Percentiles rank a stretch among this genome's conserved stretches.
These are phyloP conservation scores for Herminia tarsipennalis DNA, from an alignment of 2,888 invertebrate species.

Conservation along the genomic window DNA sequence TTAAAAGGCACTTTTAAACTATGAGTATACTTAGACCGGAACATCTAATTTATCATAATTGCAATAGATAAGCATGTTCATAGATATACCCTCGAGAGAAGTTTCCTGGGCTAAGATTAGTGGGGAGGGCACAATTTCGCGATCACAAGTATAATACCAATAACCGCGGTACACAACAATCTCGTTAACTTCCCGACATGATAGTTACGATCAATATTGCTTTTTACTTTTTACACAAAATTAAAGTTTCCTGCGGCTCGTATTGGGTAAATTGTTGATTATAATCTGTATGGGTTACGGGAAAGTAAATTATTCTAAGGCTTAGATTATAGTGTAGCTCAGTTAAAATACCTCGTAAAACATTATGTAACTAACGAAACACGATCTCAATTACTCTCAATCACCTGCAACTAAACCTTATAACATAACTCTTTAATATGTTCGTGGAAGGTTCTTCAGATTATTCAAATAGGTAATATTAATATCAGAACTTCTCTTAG, in stretches of 20 bases:
- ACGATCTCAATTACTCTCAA: conserved; percentile 31
- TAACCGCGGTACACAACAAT: conserved; percentile 59
- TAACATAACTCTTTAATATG: conserved; percentile 4
- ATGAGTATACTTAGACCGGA: neutral
- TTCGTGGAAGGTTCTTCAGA: neutral
- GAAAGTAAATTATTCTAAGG: conserved; percentile 56
- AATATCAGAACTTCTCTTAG: conserved; percentile 13
- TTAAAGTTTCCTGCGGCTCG: conserved; percentile 56
- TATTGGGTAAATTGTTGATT: conserved; percentile 65
- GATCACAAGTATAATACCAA: conserved; percentile 53
- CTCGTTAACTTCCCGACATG: conserved; percentile 72
- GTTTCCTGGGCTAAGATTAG: conserved; percentile 28
- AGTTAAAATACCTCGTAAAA: conserved; percentile 30
- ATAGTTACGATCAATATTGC: conserved; percentile 71
- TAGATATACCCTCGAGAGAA: conserved; percentile 20
- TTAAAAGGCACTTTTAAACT: neutral
- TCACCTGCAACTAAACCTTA: conserved; percentile 14
- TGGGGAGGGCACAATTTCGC: conserved; percentile 45
- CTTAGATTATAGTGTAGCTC: conserved; percentile 44
- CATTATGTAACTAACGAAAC: conserved; percentile 27
- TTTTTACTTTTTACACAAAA: conserved; percentile 62
- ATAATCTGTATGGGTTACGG: conserved; percentile 55
- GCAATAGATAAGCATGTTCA: conserved; percentile 36
- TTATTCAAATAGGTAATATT: conserved; percentile 6
- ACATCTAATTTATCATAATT: conserved; percentile 30